Percentiles rank a stretch among this genome's conserved stretches.
phyloP scores from a whole-genome alignment of 2,797 vertebrate genomes.

The Lindbergichthys nudifrons region DNA sequence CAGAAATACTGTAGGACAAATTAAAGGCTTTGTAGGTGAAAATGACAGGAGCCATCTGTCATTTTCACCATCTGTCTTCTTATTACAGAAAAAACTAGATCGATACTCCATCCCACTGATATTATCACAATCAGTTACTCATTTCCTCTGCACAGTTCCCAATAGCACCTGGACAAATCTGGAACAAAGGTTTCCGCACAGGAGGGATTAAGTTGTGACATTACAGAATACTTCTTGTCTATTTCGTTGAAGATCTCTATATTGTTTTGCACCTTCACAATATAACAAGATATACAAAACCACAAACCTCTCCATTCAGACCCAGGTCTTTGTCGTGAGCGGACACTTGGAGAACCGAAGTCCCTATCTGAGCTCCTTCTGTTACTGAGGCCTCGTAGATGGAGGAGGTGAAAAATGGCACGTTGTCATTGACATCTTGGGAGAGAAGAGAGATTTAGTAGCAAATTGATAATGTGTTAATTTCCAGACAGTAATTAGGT shows the following conservation, averaged over 20 bases:
- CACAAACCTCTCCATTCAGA: conserved; percentile 89
- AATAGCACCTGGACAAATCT: conserved; percentile 20
- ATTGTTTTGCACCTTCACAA: background rate
- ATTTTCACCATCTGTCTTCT: conserved; percentile 24
- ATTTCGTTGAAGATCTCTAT: conserved; percentile 4
- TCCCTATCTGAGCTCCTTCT: conserved; percentile 88
- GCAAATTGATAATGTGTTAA: conserved; percentile 19
- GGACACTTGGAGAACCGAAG: conserved; percentile 89
- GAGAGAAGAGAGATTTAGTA: conserved; percentile 37
- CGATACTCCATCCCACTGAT: conserved; percentile 24
- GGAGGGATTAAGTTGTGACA: conserved; percentile 28
- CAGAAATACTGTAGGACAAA: conserved; percentile 30
- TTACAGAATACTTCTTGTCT: conserved; percentile 32
- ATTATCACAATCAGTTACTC: conserved; percentile 30
- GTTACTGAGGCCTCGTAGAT: conserved; percentile 91
- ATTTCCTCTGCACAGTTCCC: conserved; percentile 30
- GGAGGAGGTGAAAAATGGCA: conserved; percentile 94
- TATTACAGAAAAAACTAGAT: conserved; percentile 41
- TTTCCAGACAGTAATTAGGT: conserved; percentile 23
- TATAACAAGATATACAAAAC: background rate
- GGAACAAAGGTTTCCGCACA: conserved; percentile 33
- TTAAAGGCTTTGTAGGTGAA: conserved; percentile 28
- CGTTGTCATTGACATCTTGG: conserved; percentile 94
- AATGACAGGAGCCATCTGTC: conserved; percentile 43
- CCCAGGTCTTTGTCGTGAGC: conserved; percentile 91